phyloP scores from a whole-genome alignment of 2,797 vertebrate species.

The Rachycentron canadum region DNA sequence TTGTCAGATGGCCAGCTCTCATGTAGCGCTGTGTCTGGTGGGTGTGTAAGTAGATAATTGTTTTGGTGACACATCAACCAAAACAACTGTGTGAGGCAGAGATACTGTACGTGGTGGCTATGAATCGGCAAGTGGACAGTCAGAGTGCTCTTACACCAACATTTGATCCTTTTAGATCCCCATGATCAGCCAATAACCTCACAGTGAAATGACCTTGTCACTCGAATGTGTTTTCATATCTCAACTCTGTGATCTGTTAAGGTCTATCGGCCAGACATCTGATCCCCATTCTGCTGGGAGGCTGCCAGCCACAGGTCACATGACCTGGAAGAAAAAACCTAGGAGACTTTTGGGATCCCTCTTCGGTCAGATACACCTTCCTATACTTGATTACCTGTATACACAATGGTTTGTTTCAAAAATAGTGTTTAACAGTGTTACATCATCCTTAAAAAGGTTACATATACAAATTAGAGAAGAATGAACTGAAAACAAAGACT shows the following conservation, averaged over 20 bases:
- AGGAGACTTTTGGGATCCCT: slow-evolving; percentile 84
- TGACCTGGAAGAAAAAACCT: slow-evolving; percentile 87
- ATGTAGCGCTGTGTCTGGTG: neutral
- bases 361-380: slow-evolving; percentile 74
- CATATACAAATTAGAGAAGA: neutral
- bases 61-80: neutral
- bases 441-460: neutral
- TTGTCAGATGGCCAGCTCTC: neutral
- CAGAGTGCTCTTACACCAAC: neutral
- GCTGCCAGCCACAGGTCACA: slow-evolving; percentile 85
- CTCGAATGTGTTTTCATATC: neutral
- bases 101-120: neutral
- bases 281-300: slow-evolving; percentile 73
- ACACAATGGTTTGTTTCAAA: slow-evolving; percentile 10
- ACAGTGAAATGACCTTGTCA: neutral
- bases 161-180: neutral
- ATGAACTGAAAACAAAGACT: neutral
- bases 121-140: neutral
- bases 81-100: neutral
- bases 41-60: neutral
- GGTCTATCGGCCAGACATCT: slow-evolving; percentile 60
- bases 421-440: neutral
- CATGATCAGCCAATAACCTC: neutral
- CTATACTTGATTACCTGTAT: slow-evolving; percentile 3
- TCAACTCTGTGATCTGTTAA: slow-evolving; percentile 39